phyloP scores from a whole-genome alignment of 2,888 invertebrate genomes.

The Serripes groenlandicus region DNA sequence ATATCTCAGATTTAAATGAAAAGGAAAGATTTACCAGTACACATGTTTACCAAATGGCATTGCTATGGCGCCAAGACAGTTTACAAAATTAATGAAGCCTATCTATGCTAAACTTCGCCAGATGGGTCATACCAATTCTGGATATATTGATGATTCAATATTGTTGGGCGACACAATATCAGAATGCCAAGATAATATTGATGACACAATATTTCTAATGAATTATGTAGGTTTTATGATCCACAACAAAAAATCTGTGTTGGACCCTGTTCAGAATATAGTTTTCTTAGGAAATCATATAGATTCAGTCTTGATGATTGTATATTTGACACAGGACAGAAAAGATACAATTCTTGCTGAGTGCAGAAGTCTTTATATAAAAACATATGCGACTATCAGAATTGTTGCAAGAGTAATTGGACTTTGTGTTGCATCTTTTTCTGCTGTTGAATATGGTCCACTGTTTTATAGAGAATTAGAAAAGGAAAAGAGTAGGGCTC shows the following conservation, averaged over 20 bases:
- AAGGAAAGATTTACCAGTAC: not conserved
- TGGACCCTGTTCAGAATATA: not conserved
- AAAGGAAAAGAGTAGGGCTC: not conserved
- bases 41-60: constrained; percentile 36
- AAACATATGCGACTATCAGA: not conserved
- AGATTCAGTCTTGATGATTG: not conserved
- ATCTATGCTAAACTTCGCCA: constrained; percentile 1
- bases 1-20: not conserved
- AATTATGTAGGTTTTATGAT: not conserved
- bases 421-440: constrained; percentile 16
- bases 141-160: constrained; percentile 62
- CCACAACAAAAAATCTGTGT: not conserved
- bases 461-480: not conserved
- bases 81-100: constrained; percentile 62
- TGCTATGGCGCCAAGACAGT: constrained; percentile 50
- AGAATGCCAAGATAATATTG: constrained; percentile 20
- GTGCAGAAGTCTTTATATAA: not conserved
- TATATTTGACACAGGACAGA: not conserved
- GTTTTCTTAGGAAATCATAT: not conserved
- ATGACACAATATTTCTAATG: constrained; percentile 25
- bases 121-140: constrained; percentile 6
- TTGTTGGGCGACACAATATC: constrained; percentile 14
- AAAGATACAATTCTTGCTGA: no score
- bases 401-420: constrained; percentile 21
- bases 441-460: constrained; percentile 18